phyloP scores from a whole-genome alignment of 2,113 vertebrate species.

The Empidonax alnorum region DNA sequence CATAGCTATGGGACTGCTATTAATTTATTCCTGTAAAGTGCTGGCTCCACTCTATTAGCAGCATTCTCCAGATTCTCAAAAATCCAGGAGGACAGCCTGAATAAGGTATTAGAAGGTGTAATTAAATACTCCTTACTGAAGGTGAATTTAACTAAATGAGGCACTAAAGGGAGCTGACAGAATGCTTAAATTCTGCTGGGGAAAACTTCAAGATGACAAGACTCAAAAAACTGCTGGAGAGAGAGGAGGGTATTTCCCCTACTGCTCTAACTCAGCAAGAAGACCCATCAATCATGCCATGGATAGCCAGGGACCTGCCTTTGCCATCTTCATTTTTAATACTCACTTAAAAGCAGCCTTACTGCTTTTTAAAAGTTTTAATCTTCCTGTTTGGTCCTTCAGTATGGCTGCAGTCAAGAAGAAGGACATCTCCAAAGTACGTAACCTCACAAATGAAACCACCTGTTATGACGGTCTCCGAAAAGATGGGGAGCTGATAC shows the following conservation, averaged over 20 bases:
- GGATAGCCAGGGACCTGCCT: background rate
- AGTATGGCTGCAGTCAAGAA: background rate
- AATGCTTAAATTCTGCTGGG: background rate
- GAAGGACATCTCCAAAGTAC: background rate
- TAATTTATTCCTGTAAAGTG: conserved; percentile 3
- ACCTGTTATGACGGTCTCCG: background rate
- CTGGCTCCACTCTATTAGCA: background rate
- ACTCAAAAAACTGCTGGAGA: background rate
- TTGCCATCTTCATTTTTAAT: background rate
- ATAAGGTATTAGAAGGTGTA: background rate
- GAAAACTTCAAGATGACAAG: background rate
- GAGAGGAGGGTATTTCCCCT: background rate
- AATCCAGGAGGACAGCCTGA: background rate
- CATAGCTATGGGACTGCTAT: background rate
- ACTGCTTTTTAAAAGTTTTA: background rate
- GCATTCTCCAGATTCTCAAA: background rate
- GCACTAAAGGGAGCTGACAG: background rate
- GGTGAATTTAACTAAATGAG: background rate
- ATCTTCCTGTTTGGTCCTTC: background rate
- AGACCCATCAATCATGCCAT: background rate
- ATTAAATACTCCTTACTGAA: background rate
- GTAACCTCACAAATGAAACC: background rate
- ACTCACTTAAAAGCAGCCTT: background rate
- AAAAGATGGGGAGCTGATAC: background rate
- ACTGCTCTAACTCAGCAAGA: background rate